These are phyloP conservation scores for Abscondita cerata DNA, from an alignment of 2,888 invertebrate genomes.

Conservation along the genomic window DNA sequence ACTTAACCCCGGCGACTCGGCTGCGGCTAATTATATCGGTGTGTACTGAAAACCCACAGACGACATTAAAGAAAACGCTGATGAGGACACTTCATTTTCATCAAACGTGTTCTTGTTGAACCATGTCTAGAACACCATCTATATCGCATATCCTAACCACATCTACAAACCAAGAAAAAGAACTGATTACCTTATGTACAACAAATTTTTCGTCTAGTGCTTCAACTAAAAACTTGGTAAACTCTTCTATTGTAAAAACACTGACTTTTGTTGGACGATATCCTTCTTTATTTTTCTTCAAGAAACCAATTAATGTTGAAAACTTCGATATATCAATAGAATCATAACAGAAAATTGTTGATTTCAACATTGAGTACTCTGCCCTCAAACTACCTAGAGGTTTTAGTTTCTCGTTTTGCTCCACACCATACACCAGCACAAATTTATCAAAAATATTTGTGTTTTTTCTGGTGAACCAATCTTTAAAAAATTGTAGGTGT, in stretches of 20 bases:
- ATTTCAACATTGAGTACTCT: constrained; percentile 29
- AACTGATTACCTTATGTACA: too few relatives aligned
- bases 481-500: not conserved
- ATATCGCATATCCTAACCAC: too few relatives aligned
- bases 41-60: too few relatives aligned
- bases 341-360: constrained; percentile 39
- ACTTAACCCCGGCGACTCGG: too few relatives aligned
- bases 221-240: too few relatives aligned
- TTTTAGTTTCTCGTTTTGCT: constrained; percentile 25
- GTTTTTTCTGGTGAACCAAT: not conserved
- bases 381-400: constrained; percentile 30
- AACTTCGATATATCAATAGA: not conserved
- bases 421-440: constrained; percentile 25
- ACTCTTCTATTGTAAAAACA: not conserved
- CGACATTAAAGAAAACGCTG: too few relatives aligned
- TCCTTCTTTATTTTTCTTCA: constrained; percentile 4
- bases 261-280: not conserved
- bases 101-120: too few relatives aligned
- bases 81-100: too few relatives aligned
- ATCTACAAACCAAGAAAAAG: too few relatives aligned
- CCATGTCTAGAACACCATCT: too few relatives aligned
- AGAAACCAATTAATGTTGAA: not conserved
- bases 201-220: too few relatives aligned
- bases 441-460: not conserved
- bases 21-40: too few relatives aligned